Evolutionary conservation across 2,797 vertebrate species (phyloP).

Genomic region (Okamejei kenojei): DNA sequence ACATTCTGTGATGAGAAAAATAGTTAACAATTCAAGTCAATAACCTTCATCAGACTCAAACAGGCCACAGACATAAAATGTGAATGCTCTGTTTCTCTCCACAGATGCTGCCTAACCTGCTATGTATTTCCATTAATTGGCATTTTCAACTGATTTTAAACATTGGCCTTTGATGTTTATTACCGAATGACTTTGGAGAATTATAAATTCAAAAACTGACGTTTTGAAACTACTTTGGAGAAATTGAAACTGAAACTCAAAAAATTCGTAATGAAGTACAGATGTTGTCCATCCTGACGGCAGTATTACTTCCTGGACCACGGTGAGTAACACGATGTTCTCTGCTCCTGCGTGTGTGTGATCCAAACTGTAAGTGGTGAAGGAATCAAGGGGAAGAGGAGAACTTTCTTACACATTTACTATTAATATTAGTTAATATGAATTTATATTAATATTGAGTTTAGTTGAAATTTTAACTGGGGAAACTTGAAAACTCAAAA

Average conservation of each 20-base stretch:
- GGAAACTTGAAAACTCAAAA: not conserved
- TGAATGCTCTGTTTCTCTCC: no score
- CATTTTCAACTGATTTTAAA: no score
- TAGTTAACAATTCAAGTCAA: no score
- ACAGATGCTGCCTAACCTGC: no score
- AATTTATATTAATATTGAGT: not conserved
- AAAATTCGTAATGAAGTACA: not conserved
- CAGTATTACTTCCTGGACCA: not conserved
- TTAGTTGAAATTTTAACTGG: not conserved
- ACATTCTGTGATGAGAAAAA: no score
- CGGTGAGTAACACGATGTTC: not conserved
- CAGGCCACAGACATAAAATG: no score
- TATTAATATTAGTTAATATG: no score
- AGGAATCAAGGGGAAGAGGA: not conserved
- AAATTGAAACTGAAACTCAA: not conserved
- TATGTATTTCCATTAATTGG: no score
- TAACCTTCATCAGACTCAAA: no score
- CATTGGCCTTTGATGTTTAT: no score
- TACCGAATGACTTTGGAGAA: not conserved
- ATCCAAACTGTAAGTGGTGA: not conserved
- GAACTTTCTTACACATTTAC: not conserved
- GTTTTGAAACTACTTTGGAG: not conserved
- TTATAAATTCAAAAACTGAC: no score
- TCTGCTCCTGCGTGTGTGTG: not conserved
- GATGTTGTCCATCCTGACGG: not conserved